A percentile compares a stretch with the other conserved stretches of the same genome.
phyloP scores from a whole-genome alignment of 2,888 invertebrate genomes.

The Leucozona laternaria region DNA sequence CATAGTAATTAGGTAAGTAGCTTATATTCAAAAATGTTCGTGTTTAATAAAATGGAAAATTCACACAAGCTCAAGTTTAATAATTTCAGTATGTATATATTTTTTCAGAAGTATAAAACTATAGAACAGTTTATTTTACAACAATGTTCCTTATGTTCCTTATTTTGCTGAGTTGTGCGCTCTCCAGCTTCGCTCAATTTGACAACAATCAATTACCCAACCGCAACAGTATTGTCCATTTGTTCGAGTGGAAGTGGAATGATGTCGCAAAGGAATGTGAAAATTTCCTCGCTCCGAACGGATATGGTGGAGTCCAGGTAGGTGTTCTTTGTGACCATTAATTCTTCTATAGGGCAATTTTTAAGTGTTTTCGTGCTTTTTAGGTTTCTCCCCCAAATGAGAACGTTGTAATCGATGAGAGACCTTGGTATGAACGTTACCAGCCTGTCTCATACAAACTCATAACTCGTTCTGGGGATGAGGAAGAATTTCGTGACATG shows the following conservation, averaged over 20 bases:
- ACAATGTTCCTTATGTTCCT: background rate
- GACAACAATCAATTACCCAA: background rate
- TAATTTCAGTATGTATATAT: no score
- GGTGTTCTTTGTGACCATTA: background rate
- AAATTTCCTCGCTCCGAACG: background rate
- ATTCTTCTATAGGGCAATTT: background rate
- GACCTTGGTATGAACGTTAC: conserved; percentile 94
- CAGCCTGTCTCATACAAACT: conserved; percentile 92
- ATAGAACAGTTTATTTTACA: no score
- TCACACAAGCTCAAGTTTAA: no score
- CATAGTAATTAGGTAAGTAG: no score
- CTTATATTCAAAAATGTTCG: no score
- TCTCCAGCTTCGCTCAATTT: background rate
- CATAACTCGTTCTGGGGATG: conserved; percentile 89
- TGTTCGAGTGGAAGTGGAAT: background rate
- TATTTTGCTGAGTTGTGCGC: background rate
- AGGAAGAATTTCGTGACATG: conserved; percentile 89
- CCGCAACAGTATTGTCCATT: conserved; percentile 5
- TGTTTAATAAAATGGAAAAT: no score
- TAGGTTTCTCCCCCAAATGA: conserved; percentile 89
- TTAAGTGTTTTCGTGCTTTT: background rate
- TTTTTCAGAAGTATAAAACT: no score
- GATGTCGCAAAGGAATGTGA: background rate
- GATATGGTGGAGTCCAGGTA: conserved; percentile 16
- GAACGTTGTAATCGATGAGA: conserved; percentile 85